Conservation (phyloP, 2,113 vertebrate genomes). For the Scomber scombrus region DNA sequence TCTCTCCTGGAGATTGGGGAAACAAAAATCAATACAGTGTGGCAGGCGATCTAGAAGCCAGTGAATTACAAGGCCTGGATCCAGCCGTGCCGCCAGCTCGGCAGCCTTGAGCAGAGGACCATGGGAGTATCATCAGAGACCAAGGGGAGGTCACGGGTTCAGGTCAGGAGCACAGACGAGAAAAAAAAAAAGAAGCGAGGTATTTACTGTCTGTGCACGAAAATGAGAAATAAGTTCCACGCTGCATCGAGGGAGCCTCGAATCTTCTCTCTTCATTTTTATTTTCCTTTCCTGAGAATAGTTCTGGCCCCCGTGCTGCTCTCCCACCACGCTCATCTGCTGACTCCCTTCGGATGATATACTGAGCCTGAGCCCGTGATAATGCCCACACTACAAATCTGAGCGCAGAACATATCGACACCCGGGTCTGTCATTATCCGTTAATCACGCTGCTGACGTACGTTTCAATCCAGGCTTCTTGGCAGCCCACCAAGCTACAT, state of each 20-base stretch:
- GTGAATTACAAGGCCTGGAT: constrained; percentile 85
- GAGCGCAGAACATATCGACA: constrained; percentile 82
- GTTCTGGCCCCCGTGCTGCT: constrained; percentile 20
- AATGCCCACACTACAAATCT: constrained; percentile 82
- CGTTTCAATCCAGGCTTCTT: constrained; percentile 76
- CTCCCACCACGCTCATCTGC: constrained; percentile 47
- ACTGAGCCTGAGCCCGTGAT: constrained; percentile 74
- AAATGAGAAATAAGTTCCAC: constrained; percentile 83
- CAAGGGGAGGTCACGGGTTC: constrained; percentile 81
- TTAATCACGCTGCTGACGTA: constrained; percentile 81
- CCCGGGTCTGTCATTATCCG: constrained; percentile 81
- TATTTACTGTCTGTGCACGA: constrained; percentile 82
- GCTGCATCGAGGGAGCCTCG: constrained; percentile 37
- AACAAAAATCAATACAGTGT: constrained; percentile 98
- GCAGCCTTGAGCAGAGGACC: constrained; percentile 83
- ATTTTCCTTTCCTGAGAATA: constrained; percentile 11
- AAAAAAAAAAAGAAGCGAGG: constrained; percentile 72
- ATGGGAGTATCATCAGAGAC: constrained; percentile 77
- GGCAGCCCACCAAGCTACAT: constrained; percentile 72
- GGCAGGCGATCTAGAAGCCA: constrained; percentile 97
- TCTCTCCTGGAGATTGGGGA: constrained; percentile 97
- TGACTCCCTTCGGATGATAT: constrained; percentile 76
- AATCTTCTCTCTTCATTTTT: constrained; percentile 47
- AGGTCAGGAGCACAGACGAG: constrained; percentile 66
- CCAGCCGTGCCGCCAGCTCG: constrained; percentile 56